Evolutionary conservation across 1,140 invertebrate species (phyloP).

Genomic region (Leucophenga varia): DNA sequence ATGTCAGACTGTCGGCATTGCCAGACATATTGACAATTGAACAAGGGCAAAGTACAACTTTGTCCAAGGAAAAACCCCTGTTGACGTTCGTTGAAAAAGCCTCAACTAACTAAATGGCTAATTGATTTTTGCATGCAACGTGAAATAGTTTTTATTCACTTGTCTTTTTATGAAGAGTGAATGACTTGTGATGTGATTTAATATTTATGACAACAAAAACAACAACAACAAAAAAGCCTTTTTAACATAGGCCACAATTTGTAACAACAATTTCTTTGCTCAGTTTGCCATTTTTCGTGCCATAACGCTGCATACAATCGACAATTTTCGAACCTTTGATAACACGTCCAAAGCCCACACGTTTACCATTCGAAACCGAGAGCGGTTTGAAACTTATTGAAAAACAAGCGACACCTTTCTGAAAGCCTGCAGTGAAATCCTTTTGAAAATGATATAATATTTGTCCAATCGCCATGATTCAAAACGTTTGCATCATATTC

Average conservation of each 20-base stretch:
- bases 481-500: constrained; percentile 42
- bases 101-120: too few relatives aligned
- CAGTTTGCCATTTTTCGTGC: constrained; percentile 46
- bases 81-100: too few relatives aligned
- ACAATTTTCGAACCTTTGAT: constrained; percentile 33
- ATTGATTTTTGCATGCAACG: too few relatives aligned
- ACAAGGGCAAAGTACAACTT: too few relatives aligned
- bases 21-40: too few relatives aligned
- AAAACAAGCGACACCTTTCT: constrained; percentile 23
- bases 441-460: constrained; percentile 43
- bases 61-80: too few relatives aligned
- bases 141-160: too few relatives aligned
- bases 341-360: constrained; percentile 40
- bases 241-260: constrained; percentile 30
- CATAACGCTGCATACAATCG: constrained; percentile 38
- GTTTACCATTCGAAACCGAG: constrained; percentile 31
- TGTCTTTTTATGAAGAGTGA: too few relatives aligned
- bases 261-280: constrained; percentile 27
- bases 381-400: constrained; percentile 43
- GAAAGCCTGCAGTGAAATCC: constrained; percentile 26
- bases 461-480: constrained; percentile 26
- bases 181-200: too few relatives aligned
- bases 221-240: too few relatives aligned
- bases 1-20: too few relatives aligned
- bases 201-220: too few relatives aligned